phyloP scores from a whole-genome alignment of 1,140 invertebrate species.

The Hypothenemus hampei region DNA sequence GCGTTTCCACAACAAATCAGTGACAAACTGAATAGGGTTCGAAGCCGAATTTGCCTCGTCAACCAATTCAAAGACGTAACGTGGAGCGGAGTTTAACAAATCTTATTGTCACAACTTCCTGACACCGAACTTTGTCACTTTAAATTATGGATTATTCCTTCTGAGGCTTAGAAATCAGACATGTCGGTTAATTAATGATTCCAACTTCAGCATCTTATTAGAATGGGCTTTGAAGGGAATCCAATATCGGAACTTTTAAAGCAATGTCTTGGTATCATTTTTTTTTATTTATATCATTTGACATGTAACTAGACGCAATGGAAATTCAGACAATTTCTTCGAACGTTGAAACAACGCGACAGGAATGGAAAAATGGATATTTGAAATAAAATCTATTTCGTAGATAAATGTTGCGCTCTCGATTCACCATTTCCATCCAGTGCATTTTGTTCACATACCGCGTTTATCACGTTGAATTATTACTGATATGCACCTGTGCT shows the following conservation, averaged over 20 bases:
- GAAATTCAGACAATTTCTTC: too few relatives aligned
- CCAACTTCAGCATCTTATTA: conserved; percentile 1
- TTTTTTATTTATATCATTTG: too few relatives aligned
- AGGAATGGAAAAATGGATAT: background rate
- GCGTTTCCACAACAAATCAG: too few relatives aligned
- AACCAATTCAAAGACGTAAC: background rate
- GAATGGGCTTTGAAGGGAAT: too few relatives aligned
- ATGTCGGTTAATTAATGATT: conserved; percentile 8
- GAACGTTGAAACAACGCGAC: background rate
- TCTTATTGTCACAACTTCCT: conserved; percentile 15
- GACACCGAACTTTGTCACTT: conserved; percentile 7
- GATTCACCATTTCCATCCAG: conserved; percentile 5
- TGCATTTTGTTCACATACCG: conserved; percentile 10
- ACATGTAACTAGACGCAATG: too few relatives aligned
- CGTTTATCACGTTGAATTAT: conserved; percentile 9
- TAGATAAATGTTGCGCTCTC: background rate
- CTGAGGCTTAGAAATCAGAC: conserved; percentile 6
- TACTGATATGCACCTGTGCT: conserved; percentile 14
- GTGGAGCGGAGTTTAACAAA: background rate
- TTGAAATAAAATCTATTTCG: background rate
- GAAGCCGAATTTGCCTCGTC: background rate
- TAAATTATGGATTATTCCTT: conserved; percentile 14
- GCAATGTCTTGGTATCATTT: too few relatives aligned
- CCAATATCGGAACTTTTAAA: too few relatives aligned
- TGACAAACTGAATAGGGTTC: too few relatives aligned